These are phyloP conservation scores for Drosophila algonquin DNA, from an alignment of 2,888 invertebrate genomes.

Conservation along the genomic window DNA sequence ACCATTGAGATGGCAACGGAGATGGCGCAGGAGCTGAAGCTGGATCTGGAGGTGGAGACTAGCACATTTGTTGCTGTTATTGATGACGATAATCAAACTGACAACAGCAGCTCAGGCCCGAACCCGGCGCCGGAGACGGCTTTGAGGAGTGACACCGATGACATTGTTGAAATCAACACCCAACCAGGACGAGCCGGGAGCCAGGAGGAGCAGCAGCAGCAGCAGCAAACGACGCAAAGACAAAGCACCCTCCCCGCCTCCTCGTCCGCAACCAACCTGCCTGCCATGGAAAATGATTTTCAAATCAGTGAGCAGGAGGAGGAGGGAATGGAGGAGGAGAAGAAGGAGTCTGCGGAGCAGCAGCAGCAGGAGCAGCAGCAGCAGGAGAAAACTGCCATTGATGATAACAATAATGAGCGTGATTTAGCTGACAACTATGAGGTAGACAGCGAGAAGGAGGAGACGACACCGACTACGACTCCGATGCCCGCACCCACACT, in stretches of 20 bases:
- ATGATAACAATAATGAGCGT: conserved; percentile 80
- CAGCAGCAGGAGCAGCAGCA: conserved; percentile 12
- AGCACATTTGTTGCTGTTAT: conserved; percentile 63
- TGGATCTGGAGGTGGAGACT: conserved; percentile 42
- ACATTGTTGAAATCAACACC: conserved; percentile 73
- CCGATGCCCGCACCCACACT: not conserved
- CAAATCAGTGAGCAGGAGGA: conserved; percentile 64
- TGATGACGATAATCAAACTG: conserved; percentile 79
- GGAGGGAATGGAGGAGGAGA: conserved; percentile 8
- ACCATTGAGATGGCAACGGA: conserved; percentile 25
- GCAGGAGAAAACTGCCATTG: conserved; percentile 51
- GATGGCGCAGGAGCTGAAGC: conserved; percentile 21
- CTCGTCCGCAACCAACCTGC: conserved; percentile 34
- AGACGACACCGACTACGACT: conserved; percentile 18
- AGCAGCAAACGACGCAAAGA: not conserved
- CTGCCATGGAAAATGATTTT: conserved; percentile 77
- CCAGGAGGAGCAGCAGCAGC: conserved; percentile 8
- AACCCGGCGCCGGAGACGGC: conserved; percentile 42
- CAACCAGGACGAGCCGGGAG: conserved; percentile 9
- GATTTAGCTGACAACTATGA: conserved; percentile 80
- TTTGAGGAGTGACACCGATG: conserved; percentile 61
- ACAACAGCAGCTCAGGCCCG: conserved; percentile 54
- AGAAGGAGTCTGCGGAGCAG: conserved; percentile 19
- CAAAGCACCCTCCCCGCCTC: conserved; percentile 22
- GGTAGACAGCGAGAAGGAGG: conserved; percentile 37